These are phyloP conservation scores for Osmerus mordax DNA, from an alignment of 2,113 vertebrate species.

Conservation along the genomic window DNA sequence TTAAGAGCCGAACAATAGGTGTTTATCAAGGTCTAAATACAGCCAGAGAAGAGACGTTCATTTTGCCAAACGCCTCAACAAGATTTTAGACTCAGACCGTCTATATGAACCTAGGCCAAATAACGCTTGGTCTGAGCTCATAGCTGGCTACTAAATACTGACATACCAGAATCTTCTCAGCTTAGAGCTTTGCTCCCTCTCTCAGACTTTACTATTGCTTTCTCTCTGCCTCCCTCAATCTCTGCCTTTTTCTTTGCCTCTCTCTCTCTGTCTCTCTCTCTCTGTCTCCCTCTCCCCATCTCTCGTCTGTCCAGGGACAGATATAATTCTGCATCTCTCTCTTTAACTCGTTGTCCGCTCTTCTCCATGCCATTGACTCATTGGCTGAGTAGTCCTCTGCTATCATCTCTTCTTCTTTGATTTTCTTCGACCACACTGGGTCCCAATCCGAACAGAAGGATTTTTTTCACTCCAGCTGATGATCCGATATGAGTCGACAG, in stretches of 20 bases:
- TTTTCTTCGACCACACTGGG: slow-evolving; percentile 25
- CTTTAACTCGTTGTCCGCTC: not conserved
- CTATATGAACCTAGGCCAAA: not conserved
- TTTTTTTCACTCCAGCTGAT: slow-evolving; percentile 27
- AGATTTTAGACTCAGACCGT: slow-evolving; percentile 43
- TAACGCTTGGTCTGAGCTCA: slow-evolving; percentile 16
- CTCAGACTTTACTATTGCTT: not conserved
- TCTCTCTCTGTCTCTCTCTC: not conserved
- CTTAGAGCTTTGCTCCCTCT: not conserved
- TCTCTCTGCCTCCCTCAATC: slow-evolving; percentile 1
- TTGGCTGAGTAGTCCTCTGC: no score
- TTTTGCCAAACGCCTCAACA: slow-evolving; percentile 54
- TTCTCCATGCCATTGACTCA: slow-evolving; percentile 1
- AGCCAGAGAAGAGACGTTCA: slow-evolving; percentile 49
- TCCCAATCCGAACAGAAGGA: slow-evolving; percentile 43
- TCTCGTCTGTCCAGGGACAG: slow-evolving; percentile 40
- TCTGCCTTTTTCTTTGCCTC: not conserved
- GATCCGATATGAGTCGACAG: slow-evolving; percentile 56
- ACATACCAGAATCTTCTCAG: slow-evolving; percentile 23
- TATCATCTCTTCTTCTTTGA: slow-evolving; percentile 4
- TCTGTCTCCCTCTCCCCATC: not conserved
- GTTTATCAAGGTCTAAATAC: slow-evolving; percentile 34
- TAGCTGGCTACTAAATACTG: slow-evolving; percentile 9
- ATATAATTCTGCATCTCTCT: slow-evolving; percentile 6
- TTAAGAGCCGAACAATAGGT: slow-evolving; percentile 42